Conservation (phyloP, 2,888 invertebrate species). For the Rhagonycha lutea region DNA sequence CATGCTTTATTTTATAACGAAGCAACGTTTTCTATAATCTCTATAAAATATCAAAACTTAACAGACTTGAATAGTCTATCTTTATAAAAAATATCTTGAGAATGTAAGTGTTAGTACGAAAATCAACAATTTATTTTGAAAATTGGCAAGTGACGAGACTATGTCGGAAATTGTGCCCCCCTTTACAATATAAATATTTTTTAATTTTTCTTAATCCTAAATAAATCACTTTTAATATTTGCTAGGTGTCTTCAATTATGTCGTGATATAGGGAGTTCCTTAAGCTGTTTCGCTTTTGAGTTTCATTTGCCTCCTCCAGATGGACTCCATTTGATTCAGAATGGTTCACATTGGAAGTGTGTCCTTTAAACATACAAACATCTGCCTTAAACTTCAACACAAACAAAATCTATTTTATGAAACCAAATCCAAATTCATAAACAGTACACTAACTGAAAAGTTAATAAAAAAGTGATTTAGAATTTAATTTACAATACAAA, state of each 20-base stretch:
- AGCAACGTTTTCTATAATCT: neutral
- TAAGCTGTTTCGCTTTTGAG: constrained; percentile 23
- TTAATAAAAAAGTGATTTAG: neutral
- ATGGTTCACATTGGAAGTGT: neutral
- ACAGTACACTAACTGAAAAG: neutral
- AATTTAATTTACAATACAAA: neutral
- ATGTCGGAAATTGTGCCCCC: neutral
- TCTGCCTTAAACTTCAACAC: neutral
- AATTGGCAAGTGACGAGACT: neutral
- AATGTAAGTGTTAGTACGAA: neutral
- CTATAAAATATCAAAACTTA: neutral
- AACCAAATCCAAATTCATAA: neutral
- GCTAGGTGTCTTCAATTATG: constrained; percentile 13
- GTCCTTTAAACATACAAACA: neutral
- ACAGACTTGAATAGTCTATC: neutral
- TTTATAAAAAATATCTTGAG: neutral
- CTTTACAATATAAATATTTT: neutral
- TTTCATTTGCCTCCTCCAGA: constrained; percentile 13
- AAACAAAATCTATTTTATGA: neutral
- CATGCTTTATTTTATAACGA: neutral
- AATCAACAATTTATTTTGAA: neutral
- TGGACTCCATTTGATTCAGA: constrained; percentile 24
- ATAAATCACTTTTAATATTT: neutral
- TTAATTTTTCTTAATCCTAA: neutral
- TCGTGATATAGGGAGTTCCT: constrained; percentile 23